A percentile compares a stretch with the other conserved stretches of the same genome.
phyloP scores from a whole-genome alignment of 2,797 vertebrate genomes.

The Limosa lapponica region DNA sequence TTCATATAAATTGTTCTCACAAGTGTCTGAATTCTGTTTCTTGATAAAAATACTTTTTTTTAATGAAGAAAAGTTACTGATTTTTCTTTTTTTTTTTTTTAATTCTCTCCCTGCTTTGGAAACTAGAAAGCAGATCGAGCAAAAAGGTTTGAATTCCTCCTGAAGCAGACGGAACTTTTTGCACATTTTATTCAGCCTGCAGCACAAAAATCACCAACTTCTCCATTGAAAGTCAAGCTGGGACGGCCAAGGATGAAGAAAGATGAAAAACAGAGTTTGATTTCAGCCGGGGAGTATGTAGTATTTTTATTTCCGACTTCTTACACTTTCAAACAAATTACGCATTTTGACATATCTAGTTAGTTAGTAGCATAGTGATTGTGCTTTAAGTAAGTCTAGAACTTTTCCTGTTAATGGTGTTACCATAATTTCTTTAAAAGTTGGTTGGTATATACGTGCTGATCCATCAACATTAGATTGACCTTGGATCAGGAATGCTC shows the following conservation, averaged over 20 bases:
- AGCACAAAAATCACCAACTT: slow-evolving; percentile 87
- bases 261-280: slow-evolving; percentile 87
- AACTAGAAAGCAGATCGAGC: slow-evolving; percentile 87
- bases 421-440: neutral
- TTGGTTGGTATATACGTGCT: neutral
- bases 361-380: neutral
- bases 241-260: slow-evolving; percentile 84
- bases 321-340: neutral
- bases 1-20: neutral
- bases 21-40: neutral
- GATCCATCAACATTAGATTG: accelerated
- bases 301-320: neutral
- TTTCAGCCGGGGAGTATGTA: slow-evolving; percentile 88
- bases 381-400: neutral
- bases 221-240: slow-evolving; percentile 86
- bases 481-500: neutral
- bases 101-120: slow-evolving; percentile 36
- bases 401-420: neutral
- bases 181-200: slow-evolving; percentile 90
- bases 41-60: neutral
- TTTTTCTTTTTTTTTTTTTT: neutral
- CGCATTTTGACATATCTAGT: neutral
- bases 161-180: slow-evolving; percentile 91
- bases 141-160: slow-evolving; percentile 89
- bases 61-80: neutral